A percentile compares a stretch with the other conserved stretches of the same genome.
Evolutionary conservation across 2,888 invertebrate genomes (phyloP).

Genomic region (Xestia xanthographa): DNA sequence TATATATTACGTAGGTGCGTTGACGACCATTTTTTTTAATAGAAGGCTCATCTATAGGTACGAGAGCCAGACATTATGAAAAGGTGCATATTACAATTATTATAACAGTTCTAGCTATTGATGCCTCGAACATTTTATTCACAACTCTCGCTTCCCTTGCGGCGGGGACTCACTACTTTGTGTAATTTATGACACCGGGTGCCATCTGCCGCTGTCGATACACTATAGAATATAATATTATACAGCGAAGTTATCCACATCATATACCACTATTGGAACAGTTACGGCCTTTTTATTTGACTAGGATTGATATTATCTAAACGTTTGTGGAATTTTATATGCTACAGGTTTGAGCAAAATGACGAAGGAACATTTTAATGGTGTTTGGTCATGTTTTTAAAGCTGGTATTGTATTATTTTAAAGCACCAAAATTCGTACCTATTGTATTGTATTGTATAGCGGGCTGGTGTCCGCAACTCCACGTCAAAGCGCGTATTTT

Average conservation of each 20-base stretch:
- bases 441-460: too few relatives aligned
- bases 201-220: slow-evolving; percentile 60
- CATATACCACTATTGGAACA: not conserved
- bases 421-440: too few relatives aligned
- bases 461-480: too few relatives aligned
- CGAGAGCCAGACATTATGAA: not conserved
- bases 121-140: slow-evolving; percentile 29
- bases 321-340: not conserved
- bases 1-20: not conserved
- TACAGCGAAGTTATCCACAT: slow-evolving; percentile 40
- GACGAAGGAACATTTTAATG: not conserved
- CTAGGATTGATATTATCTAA: slow-evolving; percentile 15
- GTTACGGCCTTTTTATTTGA: slow-evolving; percentile 36
- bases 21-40: not conserved
- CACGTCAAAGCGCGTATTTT: too few relatives aligned
- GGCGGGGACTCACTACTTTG: slow-evolving; percentile 39
- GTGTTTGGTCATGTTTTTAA: not conserved
- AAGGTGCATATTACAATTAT: not conserved
- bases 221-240: slow-evolving; percentile 39
- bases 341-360: not conserved
- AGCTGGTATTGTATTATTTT: too few relatives aligned
- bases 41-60: too few relatives aligned
- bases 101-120: slow-evolving; percentile 12
- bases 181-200: slow-evolving; percentile 56
- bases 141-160: slow-evolving; percentile 26